phyloP scores from a whole-genome alignment of 1,140 invertebrate genomes.

The Drosophila truncata region DNA sequence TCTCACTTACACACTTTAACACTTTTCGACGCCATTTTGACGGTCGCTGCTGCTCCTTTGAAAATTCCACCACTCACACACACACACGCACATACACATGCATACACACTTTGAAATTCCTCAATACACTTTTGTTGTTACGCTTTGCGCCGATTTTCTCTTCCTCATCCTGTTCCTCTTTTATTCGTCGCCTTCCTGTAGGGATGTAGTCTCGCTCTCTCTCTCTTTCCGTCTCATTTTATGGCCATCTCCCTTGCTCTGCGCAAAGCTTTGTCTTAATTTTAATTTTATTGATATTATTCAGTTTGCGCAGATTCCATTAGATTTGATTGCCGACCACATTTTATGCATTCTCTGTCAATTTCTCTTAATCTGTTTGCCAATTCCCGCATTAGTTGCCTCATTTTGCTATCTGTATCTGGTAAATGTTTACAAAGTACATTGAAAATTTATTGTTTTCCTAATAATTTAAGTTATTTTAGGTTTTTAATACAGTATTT shows the following conservation, averaged over 20 bases:
- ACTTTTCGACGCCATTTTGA: slow-evolving; percentile 83
- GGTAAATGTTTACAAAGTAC: not conserved
- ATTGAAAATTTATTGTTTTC: not conserved
- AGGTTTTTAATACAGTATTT: no score
- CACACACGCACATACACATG: slow-evolving; percentile 8
- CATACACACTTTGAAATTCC: slow-evolving; percentile 45
- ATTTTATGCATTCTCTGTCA: slow-evolving; percentile 43
- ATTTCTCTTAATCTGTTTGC: slow-evolving; percentile 35
- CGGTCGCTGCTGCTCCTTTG: slow-evolving; percentile 59
- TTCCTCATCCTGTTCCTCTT: slow-evolving; percentile 23
- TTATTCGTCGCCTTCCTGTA: slow-evolving; percentile 26
- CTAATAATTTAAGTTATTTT: no score
- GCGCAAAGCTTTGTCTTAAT: slow-evolving; percentile 60
- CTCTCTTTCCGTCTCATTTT: not conserved
- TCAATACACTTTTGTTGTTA: slow-evolving; percentile 64
- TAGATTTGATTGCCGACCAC: slow-evolving; percentile 57
- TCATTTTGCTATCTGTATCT: not conserved
- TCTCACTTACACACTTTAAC: slow-evolving; percentile 66
- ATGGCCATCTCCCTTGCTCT: slow-evolving; percentile 11
- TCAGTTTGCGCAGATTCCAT: slow-evolving; percentile 70
- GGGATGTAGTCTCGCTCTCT: slow-evolving; percentile 2
- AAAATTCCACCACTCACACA: slow-evolving; percentile 76
- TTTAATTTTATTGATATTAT: slow-evolving; percentile 78
- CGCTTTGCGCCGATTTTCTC: slow-evolving; percentile 44
- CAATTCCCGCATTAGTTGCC: slow-evolving; percentile 20